Evolutionary conservation across 92 coral and sea anemone species (phyloP), one percentile per base, ranked within the genome.

Genomic region (Epizoanthus stellaris): DNA sequence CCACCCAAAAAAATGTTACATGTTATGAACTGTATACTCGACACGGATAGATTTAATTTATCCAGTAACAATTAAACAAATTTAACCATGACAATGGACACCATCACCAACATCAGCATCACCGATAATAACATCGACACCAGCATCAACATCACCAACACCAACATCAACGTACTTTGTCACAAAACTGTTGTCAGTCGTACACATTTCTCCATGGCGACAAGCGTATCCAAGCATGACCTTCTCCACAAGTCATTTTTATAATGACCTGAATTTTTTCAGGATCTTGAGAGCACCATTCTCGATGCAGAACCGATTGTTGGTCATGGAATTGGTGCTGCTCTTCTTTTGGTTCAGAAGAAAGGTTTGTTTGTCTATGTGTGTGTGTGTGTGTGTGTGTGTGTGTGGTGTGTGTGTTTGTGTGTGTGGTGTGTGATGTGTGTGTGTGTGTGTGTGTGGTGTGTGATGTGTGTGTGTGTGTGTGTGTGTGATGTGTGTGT

Each of bases 291-390:
- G 59, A 90, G 90, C 82, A 95, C 85, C 77, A 91, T 96, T n/a
- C 92, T 96, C 79, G 99, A 94, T 72, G 99, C 91, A 3, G 99
- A 96, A 67, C 99, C 99, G 20, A 82, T 93, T 42, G 88, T 96
- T 67, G 99, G 99, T n/a, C 85, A 82, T 53, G 98, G 99, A n/a
- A 89, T 96, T 30, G 99, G 95, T 10, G 99, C 96, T 0, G 98
- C 99, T 14, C 70, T 96, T 64, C 85, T 79, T 73, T 92, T 96
- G 16, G 99, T 95, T 1, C 85, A 95, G 16, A 96, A 96, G 87
- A 96, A 96, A 94, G 99, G 99, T 96, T 34, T 2, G 75, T 66
- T 1, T 25, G 60, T 30, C 25, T n/a, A 13, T 42, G 60, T 70
- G n/a, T 70, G 21, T 10, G 13, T 15, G 21, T 38, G 53, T 40